Conservation (phyloP, 2,113 vertebrate genomes). For the Marmota monax region DNA sequence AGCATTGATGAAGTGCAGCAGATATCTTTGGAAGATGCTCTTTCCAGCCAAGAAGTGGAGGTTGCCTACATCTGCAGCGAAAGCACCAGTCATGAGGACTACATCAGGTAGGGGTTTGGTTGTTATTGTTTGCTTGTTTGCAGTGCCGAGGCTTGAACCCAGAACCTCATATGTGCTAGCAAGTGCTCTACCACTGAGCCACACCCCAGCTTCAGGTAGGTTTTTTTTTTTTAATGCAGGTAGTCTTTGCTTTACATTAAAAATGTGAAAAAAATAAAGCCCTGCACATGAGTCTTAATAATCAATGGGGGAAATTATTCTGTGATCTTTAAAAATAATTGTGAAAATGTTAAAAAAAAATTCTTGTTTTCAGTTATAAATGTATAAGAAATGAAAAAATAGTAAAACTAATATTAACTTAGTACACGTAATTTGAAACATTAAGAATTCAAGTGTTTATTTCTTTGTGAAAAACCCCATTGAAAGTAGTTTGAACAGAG, state of each 20-base stretch:
- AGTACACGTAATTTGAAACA: not conserved
- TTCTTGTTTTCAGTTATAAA: not conserved
- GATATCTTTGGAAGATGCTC: constrained; percentile 91
- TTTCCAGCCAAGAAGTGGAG: constrained; percentile 89
- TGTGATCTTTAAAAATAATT: not conserved
- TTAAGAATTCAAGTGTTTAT: constrained; percentile 3
- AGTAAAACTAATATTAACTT: not conserved
- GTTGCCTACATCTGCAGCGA: constrained; percentile 95
- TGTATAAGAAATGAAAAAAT: not conserved
- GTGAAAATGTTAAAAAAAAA: not conserved
- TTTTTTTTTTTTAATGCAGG: not conserved
- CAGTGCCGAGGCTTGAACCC: not conserved
- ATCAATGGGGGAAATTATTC: not conserved
- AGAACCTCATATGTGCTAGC: not conserved
- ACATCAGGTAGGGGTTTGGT: constrained; percentile 89
- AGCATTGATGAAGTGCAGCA: constrained; percentile 89
- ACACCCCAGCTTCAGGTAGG: not conserved
- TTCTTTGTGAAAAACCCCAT: not conserved
- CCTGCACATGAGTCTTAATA: not conserved
- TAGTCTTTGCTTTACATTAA: not conserved
- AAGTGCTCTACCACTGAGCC: not conserved
- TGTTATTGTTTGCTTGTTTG: not conserved
- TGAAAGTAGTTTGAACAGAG: not conserved
- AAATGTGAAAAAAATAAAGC: not conserved
- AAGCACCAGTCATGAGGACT: constrained; percentile 91